phyloP scores from a whole-genome alignment of 2,888 invertebrate genomes.

The Drosophila setosimentum region DNA sequence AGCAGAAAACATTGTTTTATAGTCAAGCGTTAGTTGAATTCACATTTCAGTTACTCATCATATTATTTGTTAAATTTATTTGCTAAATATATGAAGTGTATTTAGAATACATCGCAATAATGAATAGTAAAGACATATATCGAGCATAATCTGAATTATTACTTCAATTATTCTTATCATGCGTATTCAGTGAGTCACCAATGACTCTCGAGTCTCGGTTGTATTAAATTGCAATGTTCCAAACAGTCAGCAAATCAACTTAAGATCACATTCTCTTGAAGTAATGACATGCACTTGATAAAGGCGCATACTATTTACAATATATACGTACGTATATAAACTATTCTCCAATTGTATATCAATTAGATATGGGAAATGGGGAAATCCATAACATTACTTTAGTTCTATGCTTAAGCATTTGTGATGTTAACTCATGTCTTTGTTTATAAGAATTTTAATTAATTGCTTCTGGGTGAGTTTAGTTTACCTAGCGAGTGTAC shows the following conservation, averaged over 20 bases:
- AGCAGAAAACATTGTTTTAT: background rate
- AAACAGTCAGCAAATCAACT: too few species aligned
- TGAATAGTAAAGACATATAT: background rate
- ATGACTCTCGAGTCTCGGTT: background rate
- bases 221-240: background rate
- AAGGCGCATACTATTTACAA: background rate
- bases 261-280: background rate
- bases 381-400: background rate
- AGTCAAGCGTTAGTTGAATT: background rate
- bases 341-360: background rate
- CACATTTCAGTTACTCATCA: background rate
- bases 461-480: background rate
- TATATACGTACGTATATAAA: background rate
- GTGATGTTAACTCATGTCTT: background rate
- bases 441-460: background rate
- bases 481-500: background rate
- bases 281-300: background rate
- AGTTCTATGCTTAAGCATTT: background rate
- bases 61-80: background rate
- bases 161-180: background rate
- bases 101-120: background rate
- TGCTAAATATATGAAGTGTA: background rate
- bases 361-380: background rate
- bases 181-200: background rate
- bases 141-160: background rate